Percentiles rank a stretch among this genome's conserved stretches.
Evolutionary conservation across 2,888 invertebrate genomes (phyloP).

Genomic region (Drosophila niveifrons): DNA sequence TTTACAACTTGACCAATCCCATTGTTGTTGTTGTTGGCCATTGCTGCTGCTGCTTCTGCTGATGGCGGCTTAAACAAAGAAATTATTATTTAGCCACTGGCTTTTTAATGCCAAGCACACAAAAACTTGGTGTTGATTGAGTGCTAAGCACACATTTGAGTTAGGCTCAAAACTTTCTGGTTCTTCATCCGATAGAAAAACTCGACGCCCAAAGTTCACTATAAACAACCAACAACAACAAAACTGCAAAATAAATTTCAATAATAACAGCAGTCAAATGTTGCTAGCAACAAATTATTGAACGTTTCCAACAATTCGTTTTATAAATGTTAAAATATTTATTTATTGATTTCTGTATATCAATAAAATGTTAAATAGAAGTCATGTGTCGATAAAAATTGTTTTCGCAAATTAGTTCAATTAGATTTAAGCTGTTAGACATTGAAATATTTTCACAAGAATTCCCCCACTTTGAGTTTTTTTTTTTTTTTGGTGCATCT

Average conservation of each 20-base stretch:
- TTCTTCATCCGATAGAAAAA: constrained; percentile 1
- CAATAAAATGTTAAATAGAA: too few relatives aligned
- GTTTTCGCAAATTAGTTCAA: too few relatives aligned
- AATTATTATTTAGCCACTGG: constrained; percentile 44
- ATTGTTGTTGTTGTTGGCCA: constrained; percentile 7
- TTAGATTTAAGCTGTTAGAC: too few relatives aligned
- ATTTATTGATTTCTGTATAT: too few relatives aligned
- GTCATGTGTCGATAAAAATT: too few relatives aligned
- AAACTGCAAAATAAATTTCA: not conserved
- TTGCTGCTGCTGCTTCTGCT: constrained; percentile 1
- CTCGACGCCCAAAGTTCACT: not conserved
- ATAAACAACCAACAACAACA: not conserved
- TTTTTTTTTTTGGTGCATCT: too few relatives aligned
- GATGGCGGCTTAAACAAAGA: constrained; percentile 32
- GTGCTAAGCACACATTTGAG: constrained; percentile 56
- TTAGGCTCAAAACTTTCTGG: not conserved
- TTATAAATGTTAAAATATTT: too few relatives aligned
- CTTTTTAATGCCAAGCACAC: not conserved
- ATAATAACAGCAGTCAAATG: not conserved
- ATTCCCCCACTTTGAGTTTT: too few relatives aligned
- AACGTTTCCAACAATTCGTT: too few relatives aligned
- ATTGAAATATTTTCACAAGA: too few relatives aligned
- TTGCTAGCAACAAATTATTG: not conserved
- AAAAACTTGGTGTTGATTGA: constrained; percentile 45
- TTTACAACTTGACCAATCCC: constrained; percentile 42